These are phyloP conservation scores for Xestia c-nigrum DNA, from an alignment of 2,888 invertebrate genomes.

Conservation along the genomic window DNA sequence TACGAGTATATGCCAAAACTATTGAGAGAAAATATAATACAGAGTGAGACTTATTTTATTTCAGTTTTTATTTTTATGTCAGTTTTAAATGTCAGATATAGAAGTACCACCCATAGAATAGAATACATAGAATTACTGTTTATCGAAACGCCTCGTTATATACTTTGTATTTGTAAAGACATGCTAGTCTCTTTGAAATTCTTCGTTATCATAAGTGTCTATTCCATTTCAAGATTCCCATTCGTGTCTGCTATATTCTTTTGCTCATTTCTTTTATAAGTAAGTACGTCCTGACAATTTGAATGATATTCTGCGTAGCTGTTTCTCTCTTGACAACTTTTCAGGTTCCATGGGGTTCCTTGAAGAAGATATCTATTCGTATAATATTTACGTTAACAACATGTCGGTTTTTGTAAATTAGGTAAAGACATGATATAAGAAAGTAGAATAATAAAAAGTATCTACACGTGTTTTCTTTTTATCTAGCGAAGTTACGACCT, in stretches of 20 bases:
- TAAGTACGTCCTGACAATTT: constrained; percentile 2
- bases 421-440: background rate
- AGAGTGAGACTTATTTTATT: background rate
- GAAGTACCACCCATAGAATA: too few species aligned
- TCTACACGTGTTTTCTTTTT: constrained; percentile 5
- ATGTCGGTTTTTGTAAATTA: background rate
- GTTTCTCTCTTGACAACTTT: background rate
- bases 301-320: background rate
- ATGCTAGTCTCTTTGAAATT: background rate
- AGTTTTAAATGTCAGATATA: background rate
- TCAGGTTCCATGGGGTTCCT: background rate
- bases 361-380: too few species aligned
- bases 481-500: background rate
- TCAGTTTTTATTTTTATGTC: background rate
- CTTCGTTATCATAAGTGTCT: background rate
- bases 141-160: constrained; percentile 2
- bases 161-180: background rate
- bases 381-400: background rate
- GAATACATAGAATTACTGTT: background rate
- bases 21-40: background rate
- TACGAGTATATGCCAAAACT: background rate
- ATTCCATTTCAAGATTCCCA: constrained; percentile 6
- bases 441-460: background rate
- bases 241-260: background rate
- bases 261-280: constrained; percentile 16